phyloP scores from a whole-genome alignment of 2,888 invertebrate genomes.

The Lutraria lutraria region DNA sequence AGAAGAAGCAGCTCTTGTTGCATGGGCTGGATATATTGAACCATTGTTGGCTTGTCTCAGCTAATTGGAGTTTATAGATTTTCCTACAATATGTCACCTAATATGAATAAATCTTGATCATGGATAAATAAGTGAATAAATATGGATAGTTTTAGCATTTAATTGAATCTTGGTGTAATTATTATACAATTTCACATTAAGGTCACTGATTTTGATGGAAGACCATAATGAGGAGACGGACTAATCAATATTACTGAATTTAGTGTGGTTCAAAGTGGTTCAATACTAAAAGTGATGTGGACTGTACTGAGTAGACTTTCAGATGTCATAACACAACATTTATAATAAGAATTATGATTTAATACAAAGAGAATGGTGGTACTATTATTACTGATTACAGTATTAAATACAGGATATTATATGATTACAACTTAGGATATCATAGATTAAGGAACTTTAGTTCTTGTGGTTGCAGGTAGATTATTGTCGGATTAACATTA shows the following conservation, averaged over 20 bases:
- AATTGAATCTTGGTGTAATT: background rate
- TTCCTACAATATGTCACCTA: background rate
- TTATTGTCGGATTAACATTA: slow-evolving; percentile 15
- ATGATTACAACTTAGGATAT: background rate
- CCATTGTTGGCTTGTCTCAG: background rate
- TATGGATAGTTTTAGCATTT: background rate
- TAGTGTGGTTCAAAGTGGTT: background rate
- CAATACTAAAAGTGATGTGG: background rate
- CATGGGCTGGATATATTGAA: background rate
- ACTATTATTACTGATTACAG: slow-evolving; percentile 8
- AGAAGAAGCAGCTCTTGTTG: background rate
- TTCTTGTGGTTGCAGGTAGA: slow-evolving; percentile 22
- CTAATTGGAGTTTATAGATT: slow-evolving; percentile 5
- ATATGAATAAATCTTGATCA: slow-evolving; percentile 39
- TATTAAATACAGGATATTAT: background rate
- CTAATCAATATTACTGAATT: slow-evolving; percentile 9
- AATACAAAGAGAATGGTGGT: background rate
- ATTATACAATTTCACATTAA: background rate
- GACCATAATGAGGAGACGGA: background rate
- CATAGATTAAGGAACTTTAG: slow-evolving; percentile 11
- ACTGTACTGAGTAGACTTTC: background rate
- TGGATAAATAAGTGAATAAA: slow-evolving; percentile 28
- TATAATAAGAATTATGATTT: background rate
- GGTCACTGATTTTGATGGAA: background rate
- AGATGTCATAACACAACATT: background rate